A percentile compares a stretch with the other conserved stretches of the same genome.
Evolutionary conservation across 2,888 invertebrate species (phyloP).

Genomic region (Habrosyne pyritoides): DNA sequence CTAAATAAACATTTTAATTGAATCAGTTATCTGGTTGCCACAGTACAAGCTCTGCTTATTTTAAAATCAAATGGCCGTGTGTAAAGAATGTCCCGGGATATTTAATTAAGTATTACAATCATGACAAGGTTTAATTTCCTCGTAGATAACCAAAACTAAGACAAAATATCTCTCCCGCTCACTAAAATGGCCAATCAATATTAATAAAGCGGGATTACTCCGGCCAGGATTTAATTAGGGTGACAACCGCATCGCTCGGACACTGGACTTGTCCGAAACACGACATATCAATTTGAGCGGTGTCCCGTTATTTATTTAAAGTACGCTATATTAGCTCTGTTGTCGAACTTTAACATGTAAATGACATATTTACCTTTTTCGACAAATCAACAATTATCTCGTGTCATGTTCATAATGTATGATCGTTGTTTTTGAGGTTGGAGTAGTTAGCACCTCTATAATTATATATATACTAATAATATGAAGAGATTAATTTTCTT

Average conservation of each 20-base stretch:
- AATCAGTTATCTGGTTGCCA: no score
- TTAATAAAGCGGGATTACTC: slow-evolving; percentile 12
- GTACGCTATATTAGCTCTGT: slow-evolving; percentile 1
- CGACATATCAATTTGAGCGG: slow-evolving; percentile 20
- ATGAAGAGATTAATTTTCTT: no score
- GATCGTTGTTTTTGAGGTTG: background rate
- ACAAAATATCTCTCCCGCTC: background rate
- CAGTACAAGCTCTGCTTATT: no score
- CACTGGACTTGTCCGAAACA: slow-evolving; percentile 20
- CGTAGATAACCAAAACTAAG: background rate
- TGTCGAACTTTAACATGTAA: background rate
- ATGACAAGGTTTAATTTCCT: background rate
- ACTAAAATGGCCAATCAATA: slow-evolving; percentile 10
- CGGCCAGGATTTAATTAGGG: slow-evolving; percentile 18
- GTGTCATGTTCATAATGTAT: background rate
- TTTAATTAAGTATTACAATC: no score
- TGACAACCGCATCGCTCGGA: slow-evolving; percentile 16
- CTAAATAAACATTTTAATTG: background rate
- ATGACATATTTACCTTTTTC: background rate
- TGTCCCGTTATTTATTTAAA: slow-evolving; percentile 13
- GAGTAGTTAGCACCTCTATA: rapidly evolving
- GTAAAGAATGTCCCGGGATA: no score
- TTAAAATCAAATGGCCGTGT: no score
- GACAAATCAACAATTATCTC: background rate
- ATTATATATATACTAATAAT: no score